Conservation (phyloP, 2,888 invertebrate species). For the Drosophila stalkeri region DNA sequence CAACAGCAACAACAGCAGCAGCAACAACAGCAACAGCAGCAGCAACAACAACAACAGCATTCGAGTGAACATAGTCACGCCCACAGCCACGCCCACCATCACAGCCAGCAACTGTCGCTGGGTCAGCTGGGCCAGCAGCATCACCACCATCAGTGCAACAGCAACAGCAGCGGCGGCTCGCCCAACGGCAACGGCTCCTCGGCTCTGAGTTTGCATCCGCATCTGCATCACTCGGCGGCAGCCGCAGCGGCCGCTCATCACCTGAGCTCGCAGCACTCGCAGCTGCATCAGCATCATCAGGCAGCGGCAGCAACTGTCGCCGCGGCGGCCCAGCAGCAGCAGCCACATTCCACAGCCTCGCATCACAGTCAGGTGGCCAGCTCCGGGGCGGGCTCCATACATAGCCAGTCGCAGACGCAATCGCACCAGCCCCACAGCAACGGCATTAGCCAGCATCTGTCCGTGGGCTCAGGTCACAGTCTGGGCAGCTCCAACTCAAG, state of each 20-base stretch:
- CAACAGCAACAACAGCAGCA: conserved; percentile 75
- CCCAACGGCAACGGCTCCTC: conserved; percentile 63
- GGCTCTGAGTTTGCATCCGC: conserved; percentile 60
- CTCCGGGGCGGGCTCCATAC: conserved; percentile 52
- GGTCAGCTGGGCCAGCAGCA: conserved; percentile 78
- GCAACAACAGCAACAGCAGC: conserved; percentile 73
- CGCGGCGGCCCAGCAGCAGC: conserved; percentile 49
- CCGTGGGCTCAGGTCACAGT: conserved; percentile 50
- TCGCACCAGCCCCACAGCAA: conserved; percentile 71
- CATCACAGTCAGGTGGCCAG: conserved; percentile 59
- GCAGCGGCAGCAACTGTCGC: conserved; percentile 53
- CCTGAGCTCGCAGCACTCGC: conserved; percentile 60
- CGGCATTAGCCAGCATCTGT: conserved; percentile 65
- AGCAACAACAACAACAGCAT: conserved; percentile 74
- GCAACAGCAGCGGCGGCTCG: conserved; percentile 71
- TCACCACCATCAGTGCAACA: conserved; percentile 75
- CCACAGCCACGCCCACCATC: conserved; percentile 67
- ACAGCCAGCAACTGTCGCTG: conserved; percentile 82
- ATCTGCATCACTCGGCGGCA: conserved; percentile 60
- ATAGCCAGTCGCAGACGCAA: conserved; percentile 58
- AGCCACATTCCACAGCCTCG: conserved; percentile 50
- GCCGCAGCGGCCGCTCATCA: conserved; percentile 63
- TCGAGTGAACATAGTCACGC: conserved; percentile 63
- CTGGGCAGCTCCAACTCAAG: conserved; percentile 38
- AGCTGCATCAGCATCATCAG: conserved; percentile 68